Base-by-base conservation (phyloP, 1,140 invertebrate species). In the Sycophaga agraensis region DNA sequence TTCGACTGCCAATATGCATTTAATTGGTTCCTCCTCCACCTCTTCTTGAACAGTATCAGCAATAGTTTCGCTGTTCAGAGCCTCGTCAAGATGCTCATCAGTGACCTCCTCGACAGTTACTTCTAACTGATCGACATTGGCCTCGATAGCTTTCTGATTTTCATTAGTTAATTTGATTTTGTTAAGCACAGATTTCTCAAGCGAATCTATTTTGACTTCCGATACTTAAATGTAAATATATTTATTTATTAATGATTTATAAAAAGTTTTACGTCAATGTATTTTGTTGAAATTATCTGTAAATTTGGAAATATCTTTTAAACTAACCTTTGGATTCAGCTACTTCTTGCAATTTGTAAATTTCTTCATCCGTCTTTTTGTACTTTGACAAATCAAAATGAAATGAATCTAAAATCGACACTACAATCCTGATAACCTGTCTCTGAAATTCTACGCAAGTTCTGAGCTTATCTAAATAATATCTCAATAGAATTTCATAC, bases 381-480 rank as follows among this genome's bases (percentile, higher is more conserved):
- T 72, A 65, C 21, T 88, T 87, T 0, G 85, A 87, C 26, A 97
- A 77, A 83, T 97, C 91, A 79, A 92, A 98, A 80, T 98, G 95
- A 73, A 98, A 99, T 2, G 89, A 87, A 77, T 97, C 91, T 26
- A 99, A 79, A 54, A 98, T 89, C 1, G 84, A 85, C 0, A 94
- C 88, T 16, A 96, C 81, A 39, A 97, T 85, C 66, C 91, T 87
- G 1, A 93, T 88, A 42, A 89, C 79, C 68, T 93, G 90, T 72
- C 92, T 94, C 70, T 96, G 92, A 78, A 89, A 88, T 14, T 91
- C 87, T 0, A 86, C 66, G 4, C 86, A 85, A 37, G 81, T 81
- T 5, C 87, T 83, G 65, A 97, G 78, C 77, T 90, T 88, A 19
- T 83, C 81, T 2, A 98, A 79, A 76, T 95, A 96, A 66, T 87